phyloP scores from a whole-genome alignment of 1,140 invertebrate species.

The Drosophila guanche region DNA sequence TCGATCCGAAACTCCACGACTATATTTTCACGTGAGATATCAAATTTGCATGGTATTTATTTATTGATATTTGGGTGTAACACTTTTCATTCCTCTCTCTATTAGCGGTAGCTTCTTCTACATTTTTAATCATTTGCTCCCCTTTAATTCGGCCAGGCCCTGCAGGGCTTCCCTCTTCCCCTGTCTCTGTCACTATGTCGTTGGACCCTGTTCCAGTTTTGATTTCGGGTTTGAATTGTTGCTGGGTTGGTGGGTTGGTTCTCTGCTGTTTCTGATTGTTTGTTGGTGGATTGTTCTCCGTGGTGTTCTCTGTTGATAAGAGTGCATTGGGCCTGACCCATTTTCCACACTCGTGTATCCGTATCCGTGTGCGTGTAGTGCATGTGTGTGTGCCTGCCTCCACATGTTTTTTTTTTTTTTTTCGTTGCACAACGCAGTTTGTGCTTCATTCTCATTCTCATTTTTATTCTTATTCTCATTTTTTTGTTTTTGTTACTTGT shows the following conservation, averaged over 20 bases:
- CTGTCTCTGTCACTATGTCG: not conserved
- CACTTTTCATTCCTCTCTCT: too few species aligned
- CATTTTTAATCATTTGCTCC: too few species aligned
- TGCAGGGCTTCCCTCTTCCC: not conserved
- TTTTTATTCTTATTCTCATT: slow-evolving; percentile 25
- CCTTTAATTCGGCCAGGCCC: slow-evolving; percentile 31
- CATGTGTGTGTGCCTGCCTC: not conserved
- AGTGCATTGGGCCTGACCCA: slow-evolving; percentile 49
- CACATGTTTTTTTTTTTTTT: not conserved
- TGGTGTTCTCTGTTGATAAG: slow-evolving; percentile 11
- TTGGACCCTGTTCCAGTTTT: slow-evolving; percentile 21
- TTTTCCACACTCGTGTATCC: slow-evolving; percentile 36
- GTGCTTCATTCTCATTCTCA: slow-evolving; percentile 33
- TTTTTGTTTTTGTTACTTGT: slow-evolving; percentile 5
- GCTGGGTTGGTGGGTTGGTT: not conserved
- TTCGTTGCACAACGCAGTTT: slow-evolving; percentile 21
- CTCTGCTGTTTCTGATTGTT: not conserved
- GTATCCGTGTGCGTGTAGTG: too few species aligned
- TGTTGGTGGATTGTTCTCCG: slow-evolving; percentile 10
- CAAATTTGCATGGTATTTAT: too few species aligned
- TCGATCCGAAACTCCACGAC: too few species aligned
- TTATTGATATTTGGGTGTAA: too few species aligned
- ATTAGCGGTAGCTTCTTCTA: too few species aligned
- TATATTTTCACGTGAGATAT: too few species aligned
- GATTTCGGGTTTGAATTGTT: slow-evolving; percentile 34